These are phyloP conservation scores for Argya squamiceps DNA, from an alignment of 2,797 vertebrate genomes.

Conservation along the genomic window DNA sequence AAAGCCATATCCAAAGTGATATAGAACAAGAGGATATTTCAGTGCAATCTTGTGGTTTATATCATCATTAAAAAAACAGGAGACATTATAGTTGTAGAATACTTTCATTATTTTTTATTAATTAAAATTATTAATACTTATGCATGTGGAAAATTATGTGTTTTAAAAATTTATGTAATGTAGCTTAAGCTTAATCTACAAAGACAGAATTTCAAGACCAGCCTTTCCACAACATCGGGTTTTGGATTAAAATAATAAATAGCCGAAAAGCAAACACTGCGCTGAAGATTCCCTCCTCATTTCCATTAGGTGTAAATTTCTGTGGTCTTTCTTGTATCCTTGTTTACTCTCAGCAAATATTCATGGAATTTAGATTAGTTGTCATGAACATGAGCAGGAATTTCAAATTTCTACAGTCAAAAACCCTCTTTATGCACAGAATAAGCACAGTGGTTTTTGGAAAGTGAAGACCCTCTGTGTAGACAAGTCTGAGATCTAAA, in stretches of 20 bases:
- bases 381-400: background rate
- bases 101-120: background rate
- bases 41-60: rapidly evolving
- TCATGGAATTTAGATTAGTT: background rate
- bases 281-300: background rate
- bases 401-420: background rate
- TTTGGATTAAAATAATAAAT: background rate
- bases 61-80: background rate
- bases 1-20: background rate
- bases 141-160: background rate
- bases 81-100: background rate
- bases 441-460: background rate
- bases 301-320: background rate
- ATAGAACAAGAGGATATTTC: background rate
- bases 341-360: background rate
- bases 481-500: background rate
- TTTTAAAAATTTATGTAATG: background rate
- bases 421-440: background rate
- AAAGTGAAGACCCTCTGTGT: background rate
- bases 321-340: background rate
- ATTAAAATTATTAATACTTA: background rate
- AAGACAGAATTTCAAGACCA: background rate
- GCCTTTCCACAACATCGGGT: background rate
- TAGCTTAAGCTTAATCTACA: background rate
- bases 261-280: rapidly evolving